Percentiles rank a stretch among this genome's conserved stretches.
These are phyloP conservation scores for Drosophila kurseongensis DNA, from an alignment of 1,140 invertebrate genomes.

Conservation along the genomic window DNA sequence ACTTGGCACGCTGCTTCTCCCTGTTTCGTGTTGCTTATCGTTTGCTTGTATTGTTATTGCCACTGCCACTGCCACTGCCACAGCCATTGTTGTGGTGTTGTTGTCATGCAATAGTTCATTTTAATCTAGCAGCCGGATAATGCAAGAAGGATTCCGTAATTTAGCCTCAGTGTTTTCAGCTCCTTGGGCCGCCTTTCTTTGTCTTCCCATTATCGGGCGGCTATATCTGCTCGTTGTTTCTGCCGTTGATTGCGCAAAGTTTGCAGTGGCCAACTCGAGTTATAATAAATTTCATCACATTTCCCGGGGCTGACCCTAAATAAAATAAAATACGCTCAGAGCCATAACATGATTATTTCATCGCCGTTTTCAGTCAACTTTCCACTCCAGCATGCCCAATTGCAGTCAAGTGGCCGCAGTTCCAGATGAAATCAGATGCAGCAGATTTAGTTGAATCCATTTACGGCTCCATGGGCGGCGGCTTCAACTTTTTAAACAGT, in stretches of 20 bases:
- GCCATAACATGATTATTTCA: slow-evolving; percentile 65
- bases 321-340: slow-evolving; percentile 30
- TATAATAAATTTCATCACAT: slow-evolving; percentile 76
- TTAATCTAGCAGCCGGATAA: slow-evolving; percentile 82
- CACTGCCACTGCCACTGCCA: slow-evolving; percentile 65
- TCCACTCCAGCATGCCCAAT: slow-evolving; percentile 15
- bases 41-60: slow-evolving; percentile 81
- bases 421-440: slow-evolving; percentile 38
- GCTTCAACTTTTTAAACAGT: slow-evolving; percentile 59
- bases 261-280: slow-evolving; percentile 60
- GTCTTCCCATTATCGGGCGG: slow-evolving; percentile 60
- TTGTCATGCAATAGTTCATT: slow-evolving; percentile 81
- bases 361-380: slow-evolving; percentile 37
- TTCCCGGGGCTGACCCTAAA: slow-evolving; percentile 33
- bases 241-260: slow-evolving; percentile 65
- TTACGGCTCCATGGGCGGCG: slow-evolving; percentile 39
- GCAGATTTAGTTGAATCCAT: slow-evolving; percentile 21
- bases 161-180: slow-evolving; percentile 46
- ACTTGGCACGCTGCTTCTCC: slow-evolving; percentile 49
- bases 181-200: slow-evolving; percentile 48
- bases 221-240: slow-evolving; percentile 46
- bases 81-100: slow-evolving; percentile 66
- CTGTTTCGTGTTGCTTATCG: slow-evolving; percentile 78
- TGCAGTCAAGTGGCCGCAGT: slow-evolving; percentile 28
- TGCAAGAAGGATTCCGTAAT: slow-evolving; percentile 82